Percentiles rank a stretch among this genome's conserved stretches.
phyloP scores from a whole-genome alignment of 2,888 invertebrate species.

The Autographa gamma region DNA sequence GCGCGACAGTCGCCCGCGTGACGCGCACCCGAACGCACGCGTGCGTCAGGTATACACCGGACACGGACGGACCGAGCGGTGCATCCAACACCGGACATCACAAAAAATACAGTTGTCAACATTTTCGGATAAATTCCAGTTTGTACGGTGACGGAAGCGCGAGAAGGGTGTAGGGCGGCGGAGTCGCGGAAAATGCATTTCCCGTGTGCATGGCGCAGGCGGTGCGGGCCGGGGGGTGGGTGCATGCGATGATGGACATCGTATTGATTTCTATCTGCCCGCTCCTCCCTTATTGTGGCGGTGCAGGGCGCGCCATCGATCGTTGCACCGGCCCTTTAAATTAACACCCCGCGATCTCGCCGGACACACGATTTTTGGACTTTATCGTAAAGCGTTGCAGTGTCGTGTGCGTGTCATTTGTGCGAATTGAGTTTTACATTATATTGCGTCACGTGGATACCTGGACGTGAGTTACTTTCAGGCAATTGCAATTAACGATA shows the following conservation, averaged over 20 bases:
- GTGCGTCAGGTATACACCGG: constrained; percentile 75
- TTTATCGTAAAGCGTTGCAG: constrained; percentile 63
- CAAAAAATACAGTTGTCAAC: constrained; percentile 69
- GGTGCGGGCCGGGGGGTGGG: constrained; percentile 90
- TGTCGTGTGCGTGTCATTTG: constrained; percentile 64
- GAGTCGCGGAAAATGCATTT: constrained; percentile 84
- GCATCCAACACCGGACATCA: constrained; percentile 83
- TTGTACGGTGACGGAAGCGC: constrained; percentile 55
- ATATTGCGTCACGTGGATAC: constrained; percentile 77
- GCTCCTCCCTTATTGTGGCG: constrained; percentile 87
- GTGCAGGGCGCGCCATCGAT: constrained; percentile 87
- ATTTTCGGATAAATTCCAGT: constrained; percentile 60
- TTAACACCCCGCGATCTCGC: constrained; percentile 75
- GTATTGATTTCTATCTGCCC: constrained; percentile 89
- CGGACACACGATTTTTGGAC: constrained; percentile 73
- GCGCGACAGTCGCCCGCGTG: constrained; percentile 87
- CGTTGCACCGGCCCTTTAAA: constrained; percentile 83
- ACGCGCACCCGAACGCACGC: constrained; percentile 82
- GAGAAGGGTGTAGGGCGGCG: constrained; percentile 75
- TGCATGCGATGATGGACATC: constrained; percentile 90
- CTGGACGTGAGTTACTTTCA: constrained; percentile 64
- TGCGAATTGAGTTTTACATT: constrained; percentile 70
- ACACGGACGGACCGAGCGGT: constrained; percentile 80
- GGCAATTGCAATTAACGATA: constrained; percentile 56
- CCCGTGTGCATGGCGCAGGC: constrained; percentile 86